Conservation (phyloP, 2,113 vertebrate species). For the Dicentrarchus labrax region DNA sequence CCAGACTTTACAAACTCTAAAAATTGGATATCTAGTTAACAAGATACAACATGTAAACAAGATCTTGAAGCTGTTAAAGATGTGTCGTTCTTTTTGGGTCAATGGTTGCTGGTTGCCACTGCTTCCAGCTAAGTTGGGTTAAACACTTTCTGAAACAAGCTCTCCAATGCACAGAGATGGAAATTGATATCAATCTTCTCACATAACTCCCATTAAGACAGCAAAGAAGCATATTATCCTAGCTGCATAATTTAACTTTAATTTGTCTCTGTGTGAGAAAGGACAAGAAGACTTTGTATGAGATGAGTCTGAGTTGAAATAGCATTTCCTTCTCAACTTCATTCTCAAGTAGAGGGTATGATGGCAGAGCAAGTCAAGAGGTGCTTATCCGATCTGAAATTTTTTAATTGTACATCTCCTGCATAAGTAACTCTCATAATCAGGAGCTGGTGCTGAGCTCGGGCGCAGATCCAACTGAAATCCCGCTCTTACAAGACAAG, state of each 20-base stretch:
- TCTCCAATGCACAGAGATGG: slow-evolving; percentile 1
- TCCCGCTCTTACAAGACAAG: slow-evolving; percentile 51
- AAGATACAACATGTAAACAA: neutral
- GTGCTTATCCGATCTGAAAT: slow-evolving; percentile 37
- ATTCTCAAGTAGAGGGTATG: slow-evolving; percentile 49
- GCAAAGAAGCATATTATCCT: neutral
- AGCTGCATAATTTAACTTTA: slow-evolving; percentile 3
- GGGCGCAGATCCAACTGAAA: slow-evolving; percentile 31
- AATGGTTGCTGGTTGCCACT: neutral
- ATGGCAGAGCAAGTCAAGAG: slow-evolving; percentile 64
- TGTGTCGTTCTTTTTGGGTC: neutral
- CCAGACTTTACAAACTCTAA: slow-evolving; percentile 1
- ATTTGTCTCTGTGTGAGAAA: slow-evolving; percentile 10
- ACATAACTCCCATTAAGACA: neutral
- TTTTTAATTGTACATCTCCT: slow-evolving; percentile 64
- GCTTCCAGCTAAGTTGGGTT: neutral
- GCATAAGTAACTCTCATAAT: slow-evolving; percentile 59
- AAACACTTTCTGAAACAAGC: neutral
- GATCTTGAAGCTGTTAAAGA: neutral
- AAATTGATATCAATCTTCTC: neutral
- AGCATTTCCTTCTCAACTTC: slow-evolving; percentile 45
- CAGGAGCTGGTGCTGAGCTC: slow-evolving; percentile 46
- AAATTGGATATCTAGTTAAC: neutral
- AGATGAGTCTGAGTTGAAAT: slow-evolving; percentile 32
- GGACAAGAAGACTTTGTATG: slow-evolving; percentile 8